These are phyloP conservation scores for Malurus elegans DNA, from an alignment of 2,113 vertebrate species.

Conservation along the genomic window DNA sequence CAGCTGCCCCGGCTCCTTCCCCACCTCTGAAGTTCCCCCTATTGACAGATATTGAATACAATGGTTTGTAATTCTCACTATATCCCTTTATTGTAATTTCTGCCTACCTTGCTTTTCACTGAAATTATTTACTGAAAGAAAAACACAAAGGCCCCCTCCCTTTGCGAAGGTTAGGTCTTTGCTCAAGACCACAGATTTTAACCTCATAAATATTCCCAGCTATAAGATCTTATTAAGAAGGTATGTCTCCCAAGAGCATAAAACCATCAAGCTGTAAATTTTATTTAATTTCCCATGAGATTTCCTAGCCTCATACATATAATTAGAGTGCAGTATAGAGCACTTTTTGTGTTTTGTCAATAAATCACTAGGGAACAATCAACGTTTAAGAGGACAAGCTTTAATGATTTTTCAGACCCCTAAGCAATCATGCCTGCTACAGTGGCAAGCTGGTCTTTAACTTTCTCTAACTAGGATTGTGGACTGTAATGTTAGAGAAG, in stretches of 20 bases:
- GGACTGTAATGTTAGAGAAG: conserved; percentile 77
- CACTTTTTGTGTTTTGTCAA: conserved; percentile 95
- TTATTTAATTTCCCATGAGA: conserved; percentile 98
- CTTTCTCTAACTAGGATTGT: conserved; percentile 87
- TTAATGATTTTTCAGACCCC: conserved; percentile 91
- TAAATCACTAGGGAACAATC: conserved; percentile 95
- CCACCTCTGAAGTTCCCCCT: conserved; percentile 9
- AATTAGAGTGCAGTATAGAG: conserved; percentile 94
- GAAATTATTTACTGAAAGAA: conserved; percentile 59
- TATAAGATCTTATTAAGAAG: conserved; percentile 96
- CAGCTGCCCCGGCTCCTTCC: neutral
- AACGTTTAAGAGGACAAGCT: conserved; percentile 94
- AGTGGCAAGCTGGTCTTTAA: conserved; percentile 90
- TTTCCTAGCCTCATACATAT: conserved; percentile 94
- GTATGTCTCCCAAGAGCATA: conserved; percentile 91
- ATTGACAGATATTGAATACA: conserved; percentile 1
- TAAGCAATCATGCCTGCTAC: conserved; percentile 80
- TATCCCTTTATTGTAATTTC: neutral
- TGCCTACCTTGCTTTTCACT: conserved; percentile 50
- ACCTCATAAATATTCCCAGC: conserved; percentile 93
- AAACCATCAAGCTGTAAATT: conserved; percentile 96
- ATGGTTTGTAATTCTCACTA: neutral
- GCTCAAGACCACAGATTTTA: conserved; percentile 80
- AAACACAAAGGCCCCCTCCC: conserved; percentile 61
- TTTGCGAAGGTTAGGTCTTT: conserved; percentile 73